Conservation (phyloP, 2,113 vertebrate genomes). For the Passerina amoena region DNA sequence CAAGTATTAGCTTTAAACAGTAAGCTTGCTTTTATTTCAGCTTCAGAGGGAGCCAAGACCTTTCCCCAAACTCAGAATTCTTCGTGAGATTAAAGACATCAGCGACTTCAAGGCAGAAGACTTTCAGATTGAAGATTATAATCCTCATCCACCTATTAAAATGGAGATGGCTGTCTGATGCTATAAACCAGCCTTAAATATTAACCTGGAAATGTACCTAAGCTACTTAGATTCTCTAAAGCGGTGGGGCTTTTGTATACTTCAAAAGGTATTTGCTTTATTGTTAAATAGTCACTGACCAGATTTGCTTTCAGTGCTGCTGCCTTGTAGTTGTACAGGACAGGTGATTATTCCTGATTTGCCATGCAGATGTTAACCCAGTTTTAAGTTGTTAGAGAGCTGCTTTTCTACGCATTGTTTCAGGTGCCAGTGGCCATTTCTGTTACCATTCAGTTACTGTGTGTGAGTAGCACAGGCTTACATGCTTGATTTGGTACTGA, state of each 20-base stretch:
- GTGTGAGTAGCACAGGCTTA: not conserved
- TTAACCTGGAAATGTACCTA: not conserved
- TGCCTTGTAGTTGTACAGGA: not conserved
- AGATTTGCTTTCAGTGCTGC: not conserved
- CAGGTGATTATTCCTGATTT: not conserved
- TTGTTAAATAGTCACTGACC: not conserved
- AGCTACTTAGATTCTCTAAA: not conserved
- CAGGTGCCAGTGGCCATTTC: not conserved
- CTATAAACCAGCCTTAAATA: not conserved
- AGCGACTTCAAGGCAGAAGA: constrained; percentile 89
- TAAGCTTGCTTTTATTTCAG: constrained; percentile 69
- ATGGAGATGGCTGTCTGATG: constrained; percentile 94
- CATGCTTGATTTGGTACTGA: not conserved
- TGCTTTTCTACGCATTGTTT: rapidly evolving
- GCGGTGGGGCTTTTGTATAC: not conserved
- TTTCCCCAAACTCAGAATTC: constrained; percentile 91
- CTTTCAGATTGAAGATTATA: constrained; percentile 89
- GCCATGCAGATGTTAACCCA: not conserved
- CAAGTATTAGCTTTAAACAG: not conserved
- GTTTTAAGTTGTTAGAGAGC: not conserved
- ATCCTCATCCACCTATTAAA: constrained; percentile 92
- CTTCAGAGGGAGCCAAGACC: constrained; percentile 89
- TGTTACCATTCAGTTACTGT: not conserved
- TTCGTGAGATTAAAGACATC: constrained; percentile 84
- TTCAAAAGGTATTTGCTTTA: not conserved